Evolutionary conservation across 2,888 invertebrate genomes (phyloP), one percentile per base, ranked within the genome.

Genomic region (Agrenia bidenticulata): DNA sequence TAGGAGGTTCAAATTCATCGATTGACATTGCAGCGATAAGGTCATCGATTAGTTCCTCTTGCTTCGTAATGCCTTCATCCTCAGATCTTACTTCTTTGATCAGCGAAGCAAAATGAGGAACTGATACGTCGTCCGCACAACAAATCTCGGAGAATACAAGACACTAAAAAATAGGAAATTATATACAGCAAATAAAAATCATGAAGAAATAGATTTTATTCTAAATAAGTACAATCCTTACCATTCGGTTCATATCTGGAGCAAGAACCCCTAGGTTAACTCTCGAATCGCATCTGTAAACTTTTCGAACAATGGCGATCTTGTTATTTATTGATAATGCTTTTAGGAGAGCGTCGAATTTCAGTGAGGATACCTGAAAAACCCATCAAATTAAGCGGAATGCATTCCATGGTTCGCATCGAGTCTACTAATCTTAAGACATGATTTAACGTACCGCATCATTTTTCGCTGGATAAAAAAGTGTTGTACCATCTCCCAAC

Each of bases 41-140:
- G 41, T 74, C 58, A 61, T 74, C 73, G 15, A 76, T 70, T 9
- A 74, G 27, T 17, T 51, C 59, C 41, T 74, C 76, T 32, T 74
- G 67, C 17, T 61, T 63, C 23, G 21, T 64, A 2, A 67, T 60
- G 1, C 37, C 65, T 2, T 26, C n/a, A 2, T 63, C 64, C 21
- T 53, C 53, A 21, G 17, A 11, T 7, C 13, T 7, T 4, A 15
- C 19, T 11, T 64, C 64, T 13, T 60, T 56, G 39, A 68, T 71
- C 19, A 76, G 49, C 9, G 61, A 21, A 19, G 71, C 58, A 32
- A 76, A 74, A n/a, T 61, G 53, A 1, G 74, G 74, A 13, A 71
- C 60, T 0, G 70, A 69, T 7, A 74, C 63, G 60, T 74, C 74
- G 61, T 76, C 74, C 4, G 72, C 70, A 61, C 61, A 76, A 39